Conservation (phyloP, 2,888 invertebrate species). For the Rhingia rostrata region DNA sequence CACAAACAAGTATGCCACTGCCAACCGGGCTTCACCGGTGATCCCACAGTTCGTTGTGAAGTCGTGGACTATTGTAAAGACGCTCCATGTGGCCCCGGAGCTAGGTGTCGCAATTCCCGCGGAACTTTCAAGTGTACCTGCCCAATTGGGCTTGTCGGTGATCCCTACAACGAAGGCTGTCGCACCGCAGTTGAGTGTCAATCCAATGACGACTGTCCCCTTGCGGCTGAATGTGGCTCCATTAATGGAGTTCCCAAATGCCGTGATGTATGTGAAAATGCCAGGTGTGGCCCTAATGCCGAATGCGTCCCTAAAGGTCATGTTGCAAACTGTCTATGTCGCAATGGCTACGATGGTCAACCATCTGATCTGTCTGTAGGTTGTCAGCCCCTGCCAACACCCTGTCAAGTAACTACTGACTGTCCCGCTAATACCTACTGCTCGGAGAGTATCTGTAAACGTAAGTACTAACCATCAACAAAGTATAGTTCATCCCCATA, state of each 20-base stretch:
- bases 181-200: slow-evolving; percentile 91
- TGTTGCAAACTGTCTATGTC: slow-evolving; percentile 90
- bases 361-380: slow-evolving; percentile 88
- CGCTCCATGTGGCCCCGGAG: slow-evolving; percentile 91
- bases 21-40: slow-evolving; percentile 93
- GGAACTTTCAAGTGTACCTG: slow-evolving; percentile 92
- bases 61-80: slow-evolving; percentile 91
- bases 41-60: slow-evolving; percentile 88
- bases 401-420: slow-evolving; percentile 88
- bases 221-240: slow-evolving; percentile 89
- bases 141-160: slow-evolving; percentile 90
- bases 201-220: slow-evolving; percentile 91
- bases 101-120: slow-evolving; percentile 90
- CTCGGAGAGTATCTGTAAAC: slow-evolving; percentile 90
- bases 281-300: slow-evolving; percentile 91
- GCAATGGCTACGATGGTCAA: slow-evolving; percentile 90
- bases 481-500: slow-evolving; percentile 16
- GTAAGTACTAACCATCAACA: slow-evolving; percentile 84
- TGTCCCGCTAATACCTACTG: slow-evolving; percentile 92
- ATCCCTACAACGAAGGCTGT: slow-evolving; percentile 93
- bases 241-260: slow-evolving; percentile 90
- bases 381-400: slow-evolving; percentile 89
- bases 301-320: slow-evolving; percentile 92
- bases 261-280: slow-evolving; percentile 91
- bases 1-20: slow-evolving; percentile 92